Base-by-base conservation (phyloP, 1,140 invertebrate genomes). In the Ganaspis sp. region DNA sequence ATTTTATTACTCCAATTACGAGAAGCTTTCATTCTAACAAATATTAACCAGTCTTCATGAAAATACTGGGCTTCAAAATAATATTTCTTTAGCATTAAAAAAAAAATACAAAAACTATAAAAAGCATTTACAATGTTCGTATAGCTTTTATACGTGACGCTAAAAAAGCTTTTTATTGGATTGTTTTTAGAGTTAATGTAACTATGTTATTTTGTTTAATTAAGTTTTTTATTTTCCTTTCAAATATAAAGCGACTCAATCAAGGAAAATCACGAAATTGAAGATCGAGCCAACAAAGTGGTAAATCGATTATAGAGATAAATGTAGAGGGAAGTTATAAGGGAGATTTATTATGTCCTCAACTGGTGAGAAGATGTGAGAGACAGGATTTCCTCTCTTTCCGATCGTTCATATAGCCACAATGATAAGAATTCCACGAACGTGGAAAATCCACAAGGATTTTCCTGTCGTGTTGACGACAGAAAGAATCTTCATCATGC, bases 361-460 rank as follows among this genome's bases (percentile, higher is more conserved):
- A 64, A 29, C 23, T 26, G 58, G 26, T 5, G 21, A 72, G 26
- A 69, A 49, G 38, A 38, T 23, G 12, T 12, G 37, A 64, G 26
- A 72, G 12, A 70, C 17, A 72, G 26, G 37, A 21, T 69, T 69
- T 74, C 58, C 70, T 74, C 72, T 70, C 72, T 53, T 70, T 42
- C 73, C 26, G 53, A 64, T 69, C 64, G n/a, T 78, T 70, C 73
- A 77, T n/a, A n/a, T 76, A 81, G 81, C 76, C 58, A 53, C 71
- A 70, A 76, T 78, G 82, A 85, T 85, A 85, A 83, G 78, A 78
- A 75, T 79, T 79, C 77, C 78, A 75, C 73, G 69, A 79, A 72
- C 73, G 53, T 79, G 73, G 80, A 77, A 82, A 81, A 85, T 77
- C 80, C 77, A 70, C 53, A 19, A 23, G 77, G 82, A 85, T 85